These are phyloP conservation scores for Artibeus lituratus DNA, from an alignment of 2,797 vertebrate species.

Conservation along the genomic window DNA sequence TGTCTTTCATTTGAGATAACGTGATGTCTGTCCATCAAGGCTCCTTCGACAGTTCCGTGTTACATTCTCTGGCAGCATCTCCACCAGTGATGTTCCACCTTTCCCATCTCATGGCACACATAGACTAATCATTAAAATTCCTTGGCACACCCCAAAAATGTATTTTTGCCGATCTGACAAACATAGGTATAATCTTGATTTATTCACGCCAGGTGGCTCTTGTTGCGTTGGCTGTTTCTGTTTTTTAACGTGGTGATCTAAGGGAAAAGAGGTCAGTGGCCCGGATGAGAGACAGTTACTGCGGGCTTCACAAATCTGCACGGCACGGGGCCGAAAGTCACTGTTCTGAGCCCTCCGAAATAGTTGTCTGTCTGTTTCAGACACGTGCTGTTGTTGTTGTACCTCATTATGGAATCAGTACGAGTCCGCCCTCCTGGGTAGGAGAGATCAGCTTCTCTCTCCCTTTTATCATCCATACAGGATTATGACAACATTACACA, in stretches of 20 bases:
- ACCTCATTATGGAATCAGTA: not conserved
- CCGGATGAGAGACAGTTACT: not conserved
- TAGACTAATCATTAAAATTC: not conserved
- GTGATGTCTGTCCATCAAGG: not conserved
- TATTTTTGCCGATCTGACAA: not conserved
- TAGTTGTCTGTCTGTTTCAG: not conserved
- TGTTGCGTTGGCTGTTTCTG: not conserved
- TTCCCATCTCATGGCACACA: not conserved
- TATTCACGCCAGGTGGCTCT: not conserved
- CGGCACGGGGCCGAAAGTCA: no score
- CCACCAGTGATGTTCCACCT: not conserved
- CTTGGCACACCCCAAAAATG: no score
- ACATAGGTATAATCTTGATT: not conserved
- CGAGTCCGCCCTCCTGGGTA: not conserved
- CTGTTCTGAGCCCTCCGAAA: not conserved
- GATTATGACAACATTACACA: not conserved
- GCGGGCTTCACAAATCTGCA: not conserved
- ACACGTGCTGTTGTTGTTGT: not conserved
- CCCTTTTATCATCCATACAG: not conserved
- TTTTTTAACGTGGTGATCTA: not conserved
- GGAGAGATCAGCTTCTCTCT: not conserved
- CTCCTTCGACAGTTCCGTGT: not conserved
- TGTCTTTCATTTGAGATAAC: not conserved
- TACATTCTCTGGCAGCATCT: not conserved
- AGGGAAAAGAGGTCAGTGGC: not conserved